Base-by-base conservation (phyloP, 1,140 invertebrate species). In the Phthorimaea operculella region DNA sequence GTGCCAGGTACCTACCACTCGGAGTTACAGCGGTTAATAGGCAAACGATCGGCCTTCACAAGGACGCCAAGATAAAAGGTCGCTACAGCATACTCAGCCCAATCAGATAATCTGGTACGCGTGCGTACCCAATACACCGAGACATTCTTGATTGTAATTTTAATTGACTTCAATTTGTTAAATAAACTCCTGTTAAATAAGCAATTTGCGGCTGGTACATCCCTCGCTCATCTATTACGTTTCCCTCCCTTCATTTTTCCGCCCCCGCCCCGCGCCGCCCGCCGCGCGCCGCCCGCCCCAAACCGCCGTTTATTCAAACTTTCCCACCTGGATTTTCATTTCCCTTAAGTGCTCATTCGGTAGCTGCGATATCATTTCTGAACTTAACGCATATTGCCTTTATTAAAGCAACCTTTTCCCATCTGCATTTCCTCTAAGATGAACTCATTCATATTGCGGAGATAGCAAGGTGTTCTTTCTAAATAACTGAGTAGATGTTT, bases 11-110 rank as follows among this genome's bases (percentile, higher is more conserved):
- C 61, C 21, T 28, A 28, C 21, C 21, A 69, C 64, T 67, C 58
- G 65, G 61, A 4, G 6, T 28, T 28, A 28, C 66, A 61, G 68
- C 62, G 33, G 70, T 70, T 73, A 72, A 71, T 70, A 70, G 64
- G 60, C 60, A 73, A 73, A 65, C 63, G 65, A 68, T 67, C 72
- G 80, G 72, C 80, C 80, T 82, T 82, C 70, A 54, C 74, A 82
- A 80, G 78, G 77, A 83, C 80, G 70, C 18, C n/a, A 58, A 48
- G 56, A 55, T 68, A 64, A 71, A 64, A 72, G 66, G 65, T 68
- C 66, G 63, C 67, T 71, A 69, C 21, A 6, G 21, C 55, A 54
- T 64, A 64, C 63, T 69, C 16, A 16, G 63, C 58, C 59, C 36
- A 56, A 66, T 67, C 58, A 47, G 64, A 68, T 61, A 54, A 68